Base-by-base conservation (phyloP, 2,888 invertebrate genomes). In the Agrotis ipsilon region DNA sequence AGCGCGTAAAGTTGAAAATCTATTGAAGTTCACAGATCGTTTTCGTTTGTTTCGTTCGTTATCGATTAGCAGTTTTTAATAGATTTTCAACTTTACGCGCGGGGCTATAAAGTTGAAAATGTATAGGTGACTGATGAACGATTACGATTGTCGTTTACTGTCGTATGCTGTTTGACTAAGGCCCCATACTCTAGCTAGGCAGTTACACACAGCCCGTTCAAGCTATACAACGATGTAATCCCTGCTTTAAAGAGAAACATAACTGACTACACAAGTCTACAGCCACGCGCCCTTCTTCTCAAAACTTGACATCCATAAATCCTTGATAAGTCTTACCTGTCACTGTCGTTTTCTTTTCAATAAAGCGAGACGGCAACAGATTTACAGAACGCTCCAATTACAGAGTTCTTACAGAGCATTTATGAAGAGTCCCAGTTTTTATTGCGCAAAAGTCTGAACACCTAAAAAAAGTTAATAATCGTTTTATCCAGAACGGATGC, bases 291-390 rank as follows among this genome's bases (percentile, higher is more conserved):
- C 72, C 59, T 76, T 63, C 64, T 65, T 66, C 82, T 62, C 64
- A 48, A 81, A 81, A 72, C 78, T 81, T 78, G 64, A 81, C 78
- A 65, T 59, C 81, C 78, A 79, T 79, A 79, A 79, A 79, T 79
- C 82, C 82, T 79, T 81, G 67, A 79, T 81, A 79, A 81, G 65
- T 78, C 73, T 78, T 39, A 81, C 82, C 78, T 81, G 82, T 79
- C 79, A 72, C 82, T 81, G 78, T 81, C 82, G 60, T 72, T 79
- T 65, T 72, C 79, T 79, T 72, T 72, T 59, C 63, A 81, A 79
- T 68, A 78, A 79, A 79, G 52, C 67, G 82, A 81, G 82, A 79
- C 58, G 65, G 73, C 78, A 73, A 77, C 68, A 79, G 61, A 68
- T 58, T 69, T 61, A 68, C 62, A 65, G 51, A 77, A 65, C 48